Percentiles rank a stretch among this genome's conserved stretches.
Conservation (phyloP, 2,888 invertebrate genomes). For the Bruchidius siliquastri region DNA sequence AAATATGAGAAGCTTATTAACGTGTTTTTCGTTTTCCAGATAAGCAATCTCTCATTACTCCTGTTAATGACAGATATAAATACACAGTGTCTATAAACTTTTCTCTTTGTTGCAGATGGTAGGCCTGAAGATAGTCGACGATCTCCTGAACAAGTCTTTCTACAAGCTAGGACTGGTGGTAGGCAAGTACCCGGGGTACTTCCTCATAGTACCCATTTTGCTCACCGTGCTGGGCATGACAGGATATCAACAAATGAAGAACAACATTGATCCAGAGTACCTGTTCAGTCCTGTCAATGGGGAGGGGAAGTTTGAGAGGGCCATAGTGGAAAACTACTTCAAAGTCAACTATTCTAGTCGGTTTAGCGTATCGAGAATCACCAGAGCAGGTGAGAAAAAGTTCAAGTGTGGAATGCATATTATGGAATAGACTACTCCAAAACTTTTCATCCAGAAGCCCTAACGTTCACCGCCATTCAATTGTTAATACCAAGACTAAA, state of each 20-base stretch:
- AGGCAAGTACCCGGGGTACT: constrained; percentile 81
- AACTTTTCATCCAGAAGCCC: too few species aligned
- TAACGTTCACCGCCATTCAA: too few species aligned
- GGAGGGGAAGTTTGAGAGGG: constrained; percentile 75
- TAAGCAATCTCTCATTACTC: too few species aligned
- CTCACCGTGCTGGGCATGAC: constrained; percentile 78
- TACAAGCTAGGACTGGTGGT: constrained; percentile 75
- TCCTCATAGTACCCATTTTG: constrained; percentile 80
- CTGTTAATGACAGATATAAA: too few species aligned
- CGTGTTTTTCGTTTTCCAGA: too few species aligned
- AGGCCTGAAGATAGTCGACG: constrained; percentile 73
- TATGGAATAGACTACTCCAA: too few species aligned
- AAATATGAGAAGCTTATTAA: too few species aligned
- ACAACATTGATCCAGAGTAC: constrained; percentile 92
- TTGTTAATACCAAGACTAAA: too few species aligned
- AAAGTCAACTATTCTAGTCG: constrained; percentile 83
- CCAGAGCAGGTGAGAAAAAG: constrained; percentile 68
- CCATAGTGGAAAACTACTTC: constrained; percentile 76
- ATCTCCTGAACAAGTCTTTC: constrained; percentile 72
- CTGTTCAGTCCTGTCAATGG: constrained; percentile 86
- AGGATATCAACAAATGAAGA: constrained; percentile 79
- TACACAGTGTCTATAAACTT: neutral
- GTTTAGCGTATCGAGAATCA: constrained; percentile 83
- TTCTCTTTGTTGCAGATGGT: constrained; percentile 59
- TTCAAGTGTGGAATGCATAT: neutral